Conservation (phyloP, 2,113 vertebrate species). For the Equus przewalskii region DNA sequence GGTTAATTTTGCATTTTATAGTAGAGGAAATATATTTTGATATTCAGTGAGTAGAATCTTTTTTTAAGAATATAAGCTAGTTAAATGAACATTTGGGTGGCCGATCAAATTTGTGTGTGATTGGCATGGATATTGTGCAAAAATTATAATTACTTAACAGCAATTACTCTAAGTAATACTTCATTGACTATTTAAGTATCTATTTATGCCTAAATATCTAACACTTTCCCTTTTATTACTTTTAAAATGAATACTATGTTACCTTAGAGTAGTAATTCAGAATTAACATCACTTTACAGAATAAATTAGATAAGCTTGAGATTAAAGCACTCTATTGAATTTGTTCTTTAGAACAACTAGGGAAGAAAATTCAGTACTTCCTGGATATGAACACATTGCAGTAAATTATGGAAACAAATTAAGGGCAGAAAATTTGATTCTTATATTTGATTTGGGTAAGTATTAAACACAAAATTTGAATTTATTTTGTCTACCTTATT, state of each 20-base stretch:
- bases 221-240: slow-evolving; percentile 29
- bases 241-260: slow-evolving; percentile 10
- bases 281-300: slow-evolving; percentile 42
- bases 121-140: neutral
- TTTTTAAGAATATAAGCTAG: neutral
- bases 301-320: slow-evolving; percentile 32
- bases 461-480: neutral
- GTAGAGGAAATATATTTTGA: neutral
- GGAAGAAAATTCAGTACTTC: neutral
- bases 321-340: slow-evolving; percentile 34
- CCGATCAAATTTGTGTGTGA: neutral
- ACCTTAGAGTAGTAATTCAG: slow-evolving; percentile 38
- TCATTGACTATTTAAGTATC: slow-evolving; percentile 26
- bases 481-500: slow-evolving; percentile 30
- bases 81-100: slow-evolving; percentile 4
- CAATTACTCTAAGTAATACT: slow-evolving; percentile 43
- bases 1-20: neutral
- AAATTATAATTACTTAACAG: slow-evolving; percentile 18
- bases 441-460: neutral
- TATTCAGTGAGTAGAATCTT: neutral
- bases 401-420: neutral
- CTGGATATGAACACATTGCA: neutral
- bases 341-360: neutral
- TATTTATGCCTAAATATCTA: slow-evolving; percentile 54
- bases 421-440: neutral